Base-by-base conservation (phyloP, 2,888 invertebrate species). In the Trisateles emortualis region DNA sequence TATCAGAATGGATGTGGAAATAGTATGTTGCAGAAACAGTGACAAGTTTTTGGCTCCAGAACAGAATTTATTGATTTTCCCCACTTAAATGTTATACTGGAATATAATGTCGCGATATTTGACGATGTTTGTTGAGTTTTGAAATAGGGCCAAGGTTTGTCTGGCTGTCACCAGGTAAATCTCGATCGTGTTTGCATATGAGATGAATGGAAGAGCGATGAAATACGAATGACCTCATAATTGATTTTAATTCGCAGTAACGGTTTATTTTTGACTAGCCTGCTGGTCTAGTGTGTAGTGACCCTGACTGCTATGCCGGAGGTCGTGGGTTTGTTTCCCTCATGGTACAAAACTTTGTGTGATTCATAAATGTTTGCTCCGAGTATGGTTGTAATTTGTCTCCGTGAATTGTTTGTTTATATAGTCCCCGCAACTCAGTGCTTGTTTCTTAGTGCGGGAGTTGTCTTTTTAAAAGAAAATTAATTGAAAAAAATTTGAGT, bases 11-110 rank as follows among this genome's bases (percentile, higher is more conserved):
- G 59, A 51, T 53, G 62, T 61, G 19, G 63, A 62, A 56, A 75
- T 58, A 72, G 54, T 67, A 60, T 58, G 73, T 64, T 59, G 68
- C 65, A 64, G 53, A 57, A 57, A 52, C 57, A 60, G 58, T 71
- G 71, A 80, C 81, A 80, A 50, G 49, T 50, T 70, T 44, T 79
- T 79, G 80, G 81, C 78, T 74, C 68, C 56, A 54, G 64, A 69
- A 70, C 66, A 56, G 55, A 72, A 72, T 69, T 64, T 64, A 75
- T 65, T 62, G 64, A 69, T 77, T 76, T 69, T 62, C 14, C 59
- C 54, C 44, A 64, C 57, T 55, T 64, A 24, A 49, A 58, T 64
- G 49, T 58, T 52, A 56, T 44, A 55, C 61, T 50, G 44, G 26
- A 24, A 33, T 43, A 60, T 56, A 60, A 47, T 59, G 59, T 67